Conservation (phyloP, 2,888 invertebrate genomes). For the Drosophila quinaria region DNA sequence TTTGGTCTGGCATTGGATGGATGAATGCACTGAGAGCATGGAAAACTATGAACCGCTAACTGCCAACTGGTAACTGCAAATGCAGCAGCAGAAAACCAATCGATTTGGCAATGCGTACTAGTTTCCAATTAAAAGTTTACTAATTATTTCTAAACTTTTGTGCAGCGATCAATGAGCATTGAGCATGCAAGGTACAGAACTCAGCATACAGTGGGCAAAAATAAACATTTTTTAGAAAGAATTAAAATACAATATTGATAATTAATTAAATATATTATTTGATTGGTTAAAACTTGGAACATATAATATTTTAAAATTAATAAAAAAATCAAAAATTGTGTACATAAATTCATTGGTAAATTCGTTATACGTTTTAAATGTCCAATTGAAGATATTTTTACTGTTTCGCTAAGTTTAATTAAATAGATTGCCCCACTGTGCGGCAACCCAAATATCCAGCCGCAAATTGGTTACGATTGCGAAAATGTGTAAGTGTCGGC, state of each 20-base stretch:
- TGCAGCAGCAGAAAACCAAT: constrained; percentile 50
- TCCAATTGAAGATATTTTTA: neutral
- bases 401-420: neutral
- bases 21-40: neutral
- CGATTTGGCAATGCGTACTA: constrained; percentile 78
- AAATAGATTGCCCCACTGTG: constrained; percentile 8
- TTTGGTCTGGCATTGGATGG: constrained; percentile 18
- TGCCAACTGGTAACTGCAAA: constrained; percentile 10
- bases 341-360: too few relatives aligned
- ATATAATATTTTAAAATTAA: neutral
- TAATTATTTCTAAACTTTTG: constrained; percentile 81
- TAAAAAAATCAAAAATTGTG: too few relatives aligned
- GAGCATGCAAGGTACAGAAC: constrained; percentile 68
- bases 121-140: constrained; percentile 81
- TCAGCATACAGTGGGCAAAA: constrained; percentile 6
- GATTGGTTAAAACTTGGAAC: neutral
- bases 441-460: constrained; percentile 54
- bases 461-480: constrained; percentile 52
- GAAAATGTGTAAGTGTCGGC: constrained; percentile 12
- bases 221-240: neutral
- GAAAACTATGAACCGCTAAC: constrained; percentile 20
- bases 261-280: too few relatives aligned
- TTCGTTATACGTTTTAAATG: neutral
- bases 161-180: constrained; percentile 76
- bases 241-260: neutral